Percentiles rank a stretch among this genome's conserved stretches.
phyloP scores from a whole-genome alignment of 2,888 invertebrate species.

The Tetranychus piercei region DNA sequence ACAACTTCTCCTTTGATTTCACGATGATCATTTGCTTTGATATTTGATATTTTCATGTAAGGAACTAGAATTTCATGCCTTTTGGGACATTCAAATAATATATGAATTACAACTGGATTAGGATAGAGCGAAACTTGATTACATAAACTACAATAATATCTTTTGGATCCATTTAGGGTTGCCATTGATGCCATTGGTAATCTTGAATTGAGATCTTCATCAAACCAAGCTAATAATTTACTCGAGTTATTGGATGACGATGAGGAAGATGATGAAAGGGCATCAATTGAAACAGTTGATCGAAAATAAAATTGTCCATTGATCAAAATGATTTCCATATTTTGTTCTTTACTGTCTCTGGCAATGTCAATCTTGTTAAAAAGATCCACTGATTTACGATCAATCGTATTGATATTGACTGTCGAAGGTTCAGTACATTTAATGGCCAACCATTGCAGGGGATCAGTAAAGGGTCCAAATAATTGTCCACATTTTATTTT shows the following conservation, averaged over 20 bases:
- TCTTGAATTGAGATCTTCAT: conserved; percentile 21
- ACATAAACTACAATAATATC: conserved; percentile 26
- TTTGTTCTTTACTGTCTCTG: conserved; percentile 26
- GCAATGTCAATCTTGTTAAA: conserved; percentile 26
- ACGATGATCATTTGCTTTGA: neutral
- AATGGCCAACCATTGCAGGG: conserved; percentile 17
- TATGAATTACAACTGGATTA: conserved; percentile 25
- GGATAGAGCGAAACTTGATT: conserved; percentile 25
- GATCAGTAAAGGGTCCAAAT: conserved; percentile 17
- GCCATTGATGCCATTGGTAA: conserved; percentile 7
- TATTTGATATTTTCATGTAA: neutral
- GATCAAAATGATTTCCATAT: conserved; percentile 25
- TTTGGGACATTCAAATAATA: conserved; percentile 25
- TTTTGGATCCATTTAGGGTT: conserved; percentile 23
- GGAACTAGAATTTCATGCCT: neutral
- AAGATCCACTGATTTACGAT: conserved; percentile 14
- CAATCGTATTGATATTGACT: neutral
- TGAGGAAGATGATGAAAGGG: conserved; percentile 7
- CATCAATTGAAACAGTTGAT: conserved; percentile 21
- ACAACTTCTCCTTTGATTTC: neutral
- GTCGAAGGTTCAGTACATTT: conserved; percentile 3
- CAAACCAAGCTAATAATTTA: conserved; percentile 25
- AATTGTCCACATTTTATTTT: conserved; percentile 14
- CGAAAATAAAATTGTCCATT: conserved; percentile 26
- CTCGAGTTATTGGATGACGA: neutral